Conservation (phyloP, 2,113 vertebrate genomes). For the Daboia siamensis region DNA sequence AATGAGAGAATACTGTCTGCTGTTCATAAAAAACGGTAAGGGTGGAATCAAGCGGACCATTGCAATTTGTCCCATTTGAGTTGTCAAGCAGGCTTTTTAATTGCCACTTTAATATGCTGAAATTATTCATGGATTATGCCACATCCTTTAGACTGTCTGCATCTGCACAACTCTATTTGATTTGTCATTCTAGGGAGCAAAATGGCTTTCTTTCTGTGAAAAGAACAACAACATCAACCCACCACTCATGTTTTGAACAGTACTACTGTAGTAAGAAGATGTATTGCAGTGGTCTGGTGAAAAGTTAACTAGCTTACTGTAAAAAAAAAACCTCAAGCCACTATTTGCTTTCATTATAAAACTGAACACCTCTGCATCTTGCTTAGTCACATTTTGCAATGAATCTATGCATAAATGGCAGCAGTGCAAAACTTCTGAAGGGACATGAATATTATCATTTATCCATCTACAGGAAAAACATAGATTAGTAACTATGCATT, state of each 20-base stretch:
- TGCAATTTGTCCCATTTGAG: neutral
- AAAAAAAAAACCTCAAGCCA: neutral
- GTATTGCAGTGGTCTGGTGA: neutral
- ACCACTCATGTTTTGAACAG: neutral
- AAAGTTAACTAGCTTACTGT: neutral
- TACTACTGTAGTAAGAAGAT: neutral
- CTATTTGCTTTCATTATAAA: neutral
- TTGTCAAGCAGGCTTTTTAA: conserved; percentile 4
- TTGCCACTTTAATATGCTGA: neutral
- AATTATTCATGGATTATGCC: neutral
- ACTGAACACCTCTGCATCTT: neutral
- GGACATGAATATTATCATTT: neutral
- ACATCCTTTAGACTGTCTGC: neutral
- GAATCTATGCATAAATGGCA: neutral
- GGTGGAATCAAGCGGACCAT: neutral
- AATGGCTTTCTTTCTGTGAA: too few relatives aligned
- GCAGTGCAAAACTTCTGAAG: neutral
- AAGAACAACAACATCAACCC: neutral
- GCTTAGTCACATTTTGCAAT: neutral
- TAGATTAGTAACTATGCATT: conserved; percentile 10
- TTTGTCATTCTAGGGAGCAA: neutral
- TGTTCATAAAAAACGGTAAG: conserved; percentile 5
- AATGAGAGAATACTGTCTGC: neutral
- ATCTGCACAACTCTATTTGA: neutral
- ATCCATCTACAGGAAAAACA: neutral